These are phyloP conservation scores for Merops nubicus DNA, from an alignment of 2,113 vertebrate genomes.

Conservation along the genomic window DNA sequence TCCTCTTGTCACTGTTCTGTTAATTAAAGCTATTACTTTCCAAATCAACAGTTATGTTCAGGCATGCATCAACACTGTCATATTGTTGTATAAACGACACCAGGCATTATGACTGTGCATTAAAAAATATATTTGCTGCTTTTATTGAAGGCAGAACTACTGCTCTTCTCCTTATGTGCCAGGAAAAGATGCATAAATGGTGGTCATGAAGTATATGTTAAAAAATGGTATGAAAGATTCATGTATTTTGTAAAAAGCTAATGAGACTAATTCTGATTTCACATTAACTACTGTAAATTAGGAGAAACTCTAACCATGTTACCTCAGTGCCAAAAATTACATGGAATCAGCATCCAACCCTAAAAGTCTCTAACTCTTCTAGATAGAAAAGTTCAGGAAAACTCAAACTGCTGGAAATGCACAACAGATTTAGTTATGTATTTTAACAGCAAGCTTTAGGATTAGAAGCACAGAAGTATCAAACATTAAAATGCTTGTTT, in stretches of 20 bases:
- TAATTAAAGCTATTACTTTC: background rate
- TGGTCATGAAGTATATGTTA: fast-evolving
- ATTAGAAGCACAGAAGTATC: slow-evolving; percentile 41
- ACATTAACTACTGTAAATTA: background rate
- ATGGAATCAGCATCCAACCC: background rate
- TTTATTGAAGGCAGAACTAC: background rate
- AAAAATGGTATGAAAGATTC: background rate
- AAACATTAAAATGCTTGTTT: slow-evolving; percentile 54
- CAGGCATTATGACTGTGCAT: background rate
- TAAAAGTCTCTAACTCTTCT: background rate
- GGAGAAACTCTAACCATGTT: background rate
- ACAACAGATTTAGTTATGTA: background rate
- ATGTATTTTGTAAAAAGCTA: background rate
- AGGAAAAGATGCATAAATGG: background rate
- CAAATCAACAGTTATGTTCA: background rate
- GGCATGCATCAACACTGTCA: background rate
- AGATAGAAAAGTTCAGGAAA: background rate
- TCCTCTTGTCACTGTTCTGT: background rate
- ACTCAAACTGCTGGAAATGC: background rate
- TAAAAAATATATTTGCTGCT: background rate
- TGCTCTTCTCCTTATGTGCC: background rate
- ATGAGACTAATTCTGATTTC: background rate
- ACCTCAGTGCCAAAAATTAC: background rate
- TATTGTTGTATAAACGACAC: background rate
- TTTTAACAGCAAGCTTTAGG: slow-evolving; percentile 45